phyloP scores from a whole-genome alignment of 2,797 vertebrate genomes.

The Passerculus sandwichensis region DNA sequence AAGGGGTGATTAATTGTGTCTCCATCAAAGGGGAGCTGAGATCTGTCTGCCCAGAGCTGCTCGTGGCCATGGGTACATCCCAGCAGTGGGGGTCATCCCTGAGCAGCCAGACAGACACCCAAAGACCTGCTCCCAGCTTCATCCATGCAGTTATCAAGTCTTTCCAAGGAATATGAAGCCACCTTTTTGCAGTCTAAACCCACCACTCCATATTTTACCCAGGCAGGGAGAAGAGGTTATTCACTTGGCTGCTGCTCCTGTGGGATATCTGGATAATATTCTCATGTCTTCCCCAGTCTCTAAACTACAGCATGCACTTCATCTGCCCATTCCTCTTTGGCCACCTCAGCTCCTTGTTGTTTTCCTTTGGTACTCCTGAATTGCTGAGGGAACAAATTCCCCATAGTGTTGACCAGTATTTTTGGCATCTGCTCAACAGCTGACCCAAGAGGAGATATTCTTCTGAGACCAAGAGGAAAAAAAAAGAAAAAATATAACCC shows the following conservation, averaged over 20 bases:
- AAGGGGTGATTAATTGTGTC: background rate
- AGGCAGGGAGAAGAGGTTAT: background rate
- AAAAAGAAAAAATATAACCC: too few relatives aligned
- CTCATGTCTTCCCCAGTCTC: background rate
- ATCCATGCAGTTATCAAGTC: background rate
- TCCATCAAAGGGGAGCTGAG: background rate
- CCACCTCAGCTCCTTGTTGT: background rate
- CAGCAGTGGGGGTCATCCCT: background rate
- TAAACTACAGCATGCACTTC: background rate
- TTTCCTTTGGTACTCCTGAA: background rate
- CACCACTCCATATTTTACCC: background rate
- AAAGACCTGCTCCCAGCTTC: background rate
- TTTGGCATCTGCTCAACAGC: background rate
- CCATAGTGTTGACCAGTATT: background rate
- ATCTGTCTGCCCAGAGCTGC: background rate
- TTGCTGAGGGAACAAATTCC: background rate
- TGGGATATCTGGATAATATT: background rate
- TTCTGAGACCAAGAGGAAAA: fast-evolving
- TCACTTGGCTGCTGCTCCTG: background rate
- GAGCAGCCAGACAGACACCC: background rate
- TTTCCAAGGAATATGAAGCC: background rate
- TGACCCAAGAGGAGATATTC: slow-evolving; percentile 7
- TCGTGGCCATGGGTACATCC: background rate
- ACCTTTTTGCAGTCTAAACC: background rate
- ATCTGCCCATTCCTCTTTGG: background rate